These are phyloP conservation scores for Platycercus adscitus DNA, from an alignment of 2,113 vertebrate genomes.

Conservation along the genomic window DNA sequence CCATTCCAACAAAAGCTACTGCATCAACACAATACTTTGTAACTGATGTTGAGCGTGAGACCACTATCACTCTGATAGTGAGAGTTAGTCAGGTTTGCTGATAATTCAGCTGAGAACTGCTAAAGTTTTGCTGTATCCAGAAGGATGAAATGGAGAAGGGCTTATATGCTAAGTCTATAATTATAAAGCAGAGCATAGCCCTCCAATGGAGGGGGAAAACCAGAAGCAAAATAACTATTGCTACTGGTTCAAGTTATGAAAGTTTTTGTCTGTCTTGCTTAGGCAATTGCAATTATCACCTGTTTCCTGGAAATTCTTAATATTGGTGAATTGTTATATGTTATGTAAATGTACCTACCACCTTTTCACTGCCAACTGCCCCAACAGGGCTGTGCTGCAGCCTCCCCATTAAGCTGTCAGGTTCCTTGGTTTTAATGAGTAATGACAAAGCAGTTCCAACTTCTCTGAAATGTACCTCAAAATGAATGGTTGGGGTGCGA, in stretches of 20 bases:
- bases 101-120: background rate
- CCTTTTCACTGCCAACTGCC: background rate
- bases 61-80: accelerated
- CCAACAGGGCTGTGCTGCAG: background rate
- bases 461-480: background rate
- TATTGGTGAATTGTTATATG: background rate
- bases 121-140: background rate
- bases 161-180: background rate
- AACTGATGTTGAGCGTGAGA: background rate
- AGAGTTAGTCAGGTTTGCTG: background rate
- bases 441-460: background rate
- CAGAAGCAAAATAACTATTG: background rate
- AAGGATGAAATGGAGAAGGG: background rate
- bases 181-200: background rate
- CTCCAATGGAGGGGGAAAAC: background rate
- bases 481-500: background rate
- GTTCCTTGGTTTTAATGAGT: background rate
- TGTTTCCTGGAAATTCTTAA: background rate
- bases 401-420: background rate
- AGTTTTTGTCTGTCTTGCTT: background rate
- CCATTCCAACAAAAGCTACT: accelerated
- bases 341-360: background rate
- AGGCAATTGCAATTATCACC: background rate
- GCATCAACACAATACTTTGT: background rate
- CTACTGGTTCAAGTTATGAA: background rate